phyloP scores from a whole-genome alignment of 2,113 vertebrate species.

The Jaculus jaculus region DNA sequence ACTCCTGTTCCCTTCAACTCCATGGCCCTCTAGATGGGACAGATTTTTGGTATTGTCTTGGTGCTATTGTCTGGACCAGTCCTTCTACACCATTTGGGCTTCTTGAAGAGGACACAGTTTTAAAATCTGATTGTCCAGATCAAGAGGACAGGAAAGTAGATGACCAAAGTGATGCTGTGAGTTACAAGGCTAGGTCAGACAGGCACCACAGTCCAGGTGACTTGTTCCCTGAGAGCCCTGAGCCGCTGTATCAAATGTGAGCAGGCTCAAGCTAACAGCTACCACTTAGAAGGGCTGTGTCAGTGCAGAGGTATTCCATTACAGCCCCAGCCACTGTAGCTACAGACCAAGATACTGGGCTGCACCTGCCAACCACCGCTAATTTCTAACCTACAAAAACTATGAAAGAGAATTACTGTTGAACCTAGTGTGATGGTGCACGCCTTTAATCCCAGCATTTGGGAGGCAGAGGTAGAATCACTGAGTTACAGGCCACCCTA shows the following conservation, averaged over 20 bases:
- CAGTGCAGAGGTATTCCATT: too few relatives aligned
- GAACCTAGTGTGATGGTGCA: too few relatives aligned
- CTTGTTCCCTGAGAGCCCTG: not conserved
- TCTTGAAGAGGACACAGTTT: not conserved
- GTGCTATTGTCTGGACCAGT: not conserved
- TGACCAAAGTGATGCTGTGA: not conserved
- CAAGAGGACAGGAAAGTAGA: not conserved
- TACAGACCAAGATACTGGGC: too few relatives aligned
- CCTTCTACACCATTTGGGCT: not conserved
- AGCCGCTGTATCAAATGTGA: not conserved
- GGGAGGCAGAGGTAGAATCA: too few relatives aligned
- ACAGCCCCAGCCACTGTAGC: too few relatives aligned
- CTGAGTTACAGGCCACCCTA: too few relatives aligned
- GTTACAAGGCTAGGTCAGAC: not conserved
- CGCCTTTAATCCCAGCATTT: too few relatives aligned
- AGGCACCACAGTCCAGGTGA: not conserved
- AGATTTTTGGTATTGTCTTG: not conserved
- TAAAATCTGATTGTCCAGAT: conserved; percentile 1
- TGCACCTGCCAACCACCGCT: too few relatives aligned
- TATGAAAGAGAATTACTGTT: too few relatives aligned
- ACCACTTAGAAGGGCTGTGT: not conserved
- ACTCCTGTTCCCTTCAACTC: not conserved
- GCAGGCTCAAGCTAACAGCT: not conserved
- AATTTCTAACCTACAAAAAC: too few relatives aligned
- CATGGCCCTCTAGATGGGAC: not conserved